Base-by-base conservation (phyloP, 2,797 vertebrate species). In the Semaprochilodus insignis region DNA sequence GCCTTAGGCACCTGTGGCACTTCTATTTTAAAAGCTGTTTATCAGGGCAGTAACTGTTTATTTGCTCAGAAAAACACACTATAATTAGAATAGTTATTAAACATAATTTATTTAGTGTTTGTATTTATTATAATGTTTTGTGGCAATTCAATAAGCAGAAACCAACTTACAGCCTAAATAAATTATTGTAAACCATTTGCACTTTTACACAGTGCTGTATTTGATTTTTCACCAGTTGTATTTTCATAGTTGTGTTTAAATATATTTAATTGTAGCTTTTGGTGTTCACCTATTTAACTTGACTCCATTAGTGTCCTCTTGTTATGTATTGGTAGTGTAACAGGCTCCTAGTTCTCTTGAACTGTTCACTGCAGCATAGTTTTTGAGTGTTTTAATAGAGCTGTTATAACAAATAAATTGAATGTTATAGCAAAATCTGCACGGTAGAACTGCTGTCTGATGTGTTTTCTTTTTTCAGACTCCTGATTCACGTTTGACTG, bases 401-500 rank as follows among this genome's bases (percentile, higher is more conserved):
- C 31, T 36, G 10, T 23, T 11, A 60, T 25, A 21, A 25, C n/a
- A 54, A 54, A 13, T 48, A 48, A 17, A 54, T 16, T 4, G 48
- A 25, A n/a, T 8, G 10, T 75, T 48, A 36, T 55, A 79, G 27
- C 57, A 51, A 54, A 19, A 23, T 66, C 31, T 81, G 27, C 73
- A 69, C 62, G 6, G 2, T 52, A 14, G 14, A 23, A n/a, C 40
- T 52, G 44, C 52, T 54, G 67, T 65, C 62, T 54, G 11, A 44
- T 85, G 82, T 84, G 2, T 62, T 80, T 80, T 77, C 91, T 89
- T 62, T 34, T 65, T 34, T 89, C n/a, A 99, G 97, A 97, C 98
- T 95, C 93, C 96, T 91, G 97, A 98, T 93, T 93, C 95, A 77
- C 97, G 97, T 91, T 97, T 97, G 90, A 92, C 96, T 82, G 93